A percentile compares a stretch with the other conserved stretches of the same genome.
These are phyloP conservation scores for Dyspetes luteomarginatus DNA, from an alignment of 2,888 invertebrate species.

Conservation along the genomic window DNA sequence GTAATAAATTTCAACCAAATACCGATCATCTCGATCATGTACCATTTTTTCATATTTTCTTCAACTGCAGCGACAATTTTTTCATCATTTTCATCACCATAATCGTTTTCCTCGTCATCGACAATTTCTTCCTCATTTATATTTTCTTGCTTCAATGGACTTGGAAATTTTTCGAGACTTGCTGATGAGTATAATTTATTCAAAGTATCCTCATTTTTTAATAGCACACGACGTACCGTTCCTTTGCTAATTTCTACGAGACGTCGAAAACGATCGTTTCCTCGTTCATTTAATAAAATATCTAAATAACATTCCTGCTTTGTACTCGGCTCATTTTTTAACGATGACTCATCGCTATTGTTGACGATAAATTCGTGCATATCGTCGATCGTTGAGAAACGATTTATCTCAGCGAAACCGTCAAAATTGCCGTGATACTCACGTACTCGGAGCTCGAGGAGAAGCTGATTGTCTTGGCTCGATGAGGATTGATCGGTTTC, in stretches of 20 bases:
- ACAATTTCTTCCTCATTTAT: conserved; percentile 23
- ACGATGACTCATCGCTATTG: conserved; percentile 50
- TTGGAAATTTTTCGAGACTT: conserved; percentile 67
- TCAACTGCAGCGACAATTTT: conserved; percentile 52
- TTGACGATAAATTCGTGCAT: conserved; percentile 69
- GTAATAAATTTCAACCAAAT: conserved; percentile 68
- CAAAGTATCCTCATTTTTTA: conserved; percentile 64
- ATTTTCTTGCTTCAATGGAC: conserved; percentile 61
- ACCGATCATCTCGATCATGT: conserved; percentile 71
- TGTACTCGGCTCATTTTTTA: conserved; percentile 26
- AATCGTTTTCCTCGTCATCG: conserved; percentile 50
- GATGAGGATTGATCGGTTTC: conserved; percentile 4
- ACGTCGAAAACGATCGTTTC: conserved; percentile 64
- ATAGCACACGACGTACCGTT: conserved; percentile 65
- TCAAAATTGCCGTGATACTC: conserved; percentile 68
- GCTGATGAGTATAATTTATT: conserved; percentile 61
- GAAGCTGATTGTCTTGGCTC: conserved; percentile 47
- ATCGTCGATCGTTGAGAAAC: conserved; percentile 65
- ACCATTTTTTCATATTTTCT: conserved; percentile 69
- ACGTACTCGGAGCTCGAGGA: conserved; percentile 59
- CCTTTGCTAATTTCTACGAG: conserved; percentile 62
- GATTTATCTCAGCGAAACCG: conserved; percentile 68
- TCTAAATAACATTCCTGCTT: conserved; percentile 66
- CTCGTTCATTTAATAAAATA: conserved; percentile 65
- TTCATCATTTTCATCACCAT: conserved; percentile 37